Percentiles rank a stretch among this genome's conserved stretches.
Conservation (phyloP, 2,888 invertebrate species). For the Acrocera orbiculus region DNA sequence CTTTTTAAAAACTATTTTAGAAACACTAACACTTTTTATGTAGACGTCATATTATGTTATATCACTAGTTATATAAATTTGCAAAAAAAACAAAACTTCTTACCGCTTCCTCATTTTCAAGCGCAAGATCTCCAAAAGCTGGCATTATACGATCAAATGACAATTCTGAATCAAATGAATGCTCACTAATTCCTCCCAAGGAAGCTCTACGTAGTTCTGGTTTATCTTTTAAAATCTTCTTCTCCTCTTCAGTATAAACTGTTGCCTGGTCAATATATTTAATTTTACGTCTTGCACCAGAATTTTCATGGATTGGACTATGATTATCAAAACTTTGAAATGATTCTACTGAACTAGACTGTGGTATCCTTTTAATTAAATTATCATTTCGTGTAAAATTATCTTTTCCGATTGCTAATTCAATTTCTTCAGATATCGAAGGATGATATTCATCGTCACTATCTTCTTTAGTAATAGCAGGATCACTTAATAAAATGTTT, state of each 20-base stretch:
- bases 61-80: too few relatives aligned
- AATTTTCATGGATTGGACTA: conserved; percentile 28
- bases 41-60: too few relatives aligned
- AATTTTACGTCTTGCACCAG: conserved; percentile 31
- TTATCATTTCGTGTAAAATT: conserved; percentile 18
- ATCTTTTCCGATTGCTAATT: conserved; percentile 26
- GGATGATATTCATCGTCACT: background rate
- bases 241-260: conserved; percentile 35
- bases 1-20: too few relatives aligned
- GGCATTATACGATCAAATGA: conserved; percentile 35
- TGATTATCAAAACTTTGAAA: conserved; percentile 18
- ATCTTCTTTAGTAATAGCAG: too few relatives aligned
- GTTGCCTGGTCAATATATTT: conserved; percentile 38
- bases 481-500: too few relatives aligned
- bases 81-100: conserved; percentile 15
- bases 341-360: conserved; percentile 13
- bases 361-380: too few relatives aligned
- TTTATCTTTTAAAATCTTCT: conserved; percentile 27
- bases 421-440: conserved; percentile 13
- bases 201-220: conserved; percentile 19
- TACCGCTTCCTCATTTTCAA: conserved; percentile 31
- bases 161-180: conserved; percentile 35
- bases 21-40: too few relatives aligned
- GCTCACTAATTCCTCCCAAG: conserved; percentile 26
- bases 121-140: conserved; percentile 29